These are phyloP conservation scores for Magallana ariakensis DNA, from an alignment of 1,140 invertebrate genomes.

Conservation along the genomic window DNA sequence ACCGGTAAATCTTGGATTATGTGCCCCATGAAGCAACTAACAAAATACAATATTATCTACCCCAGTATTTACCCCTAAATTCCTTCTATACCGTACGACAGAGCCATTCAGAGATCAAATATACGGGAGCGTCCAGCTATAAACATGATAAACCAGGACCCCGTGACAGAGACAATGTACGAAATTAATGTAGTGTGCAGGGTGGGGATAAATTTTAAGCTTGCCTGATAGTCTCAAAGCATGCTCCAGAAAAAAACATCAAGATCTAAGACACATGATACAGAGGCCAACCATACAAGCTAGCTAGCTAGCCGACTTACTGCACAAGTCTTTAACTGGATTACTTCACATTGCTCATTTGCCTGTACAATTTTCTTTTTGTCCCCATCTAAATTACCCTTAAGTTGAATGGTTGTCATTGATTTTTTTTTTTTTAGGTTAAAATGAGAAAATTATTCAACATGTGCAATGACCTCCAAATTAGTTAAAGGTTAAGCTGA, in stretches of 20 bases:
- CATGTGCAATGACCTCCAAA: background rate
- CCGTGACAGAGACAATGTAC: slow-evolving; percentile 1
- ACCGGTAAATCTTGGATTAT: too few species aligned
- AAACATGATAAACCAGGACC: too few species aligned
- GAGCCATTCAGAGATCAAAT: background rate
- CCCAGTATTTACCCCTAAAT: too few species aligned
- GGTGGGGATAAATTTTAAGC: background rate
- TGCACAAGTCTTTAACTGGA: background rate
- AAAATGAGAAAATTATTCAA: slow-evolving; percentile 27
- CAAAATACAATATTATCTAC: too few species aligned
- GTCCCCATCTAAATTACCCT: slow-evolving; percentile 11
- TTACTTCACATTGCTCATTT: background rate
- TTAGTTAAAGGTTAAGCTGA: background rate
- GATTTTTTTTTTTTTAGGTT: background rate
- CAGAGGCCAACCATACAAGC: background rate
- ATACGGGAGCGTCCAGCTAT: background rate
- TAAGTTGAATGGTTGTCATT: slow-evolving; percentile 17
- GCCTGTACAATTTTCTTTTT: background rate
- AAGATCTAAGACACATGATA: background rate
- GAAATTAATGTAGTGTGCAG: background rate
- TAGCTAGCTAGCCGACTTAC: background rate
- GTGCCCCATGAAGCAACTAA: too few species aligned
- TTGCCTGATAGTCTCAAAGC: background rate
- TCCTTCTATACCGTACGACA: too few species aligned
- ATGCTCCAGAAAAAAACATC: slow-evolving; percentile 7